Base-by-base conservation (phyloP, 2,113 vertebrate species). In the Raja brachyura region DNA sequence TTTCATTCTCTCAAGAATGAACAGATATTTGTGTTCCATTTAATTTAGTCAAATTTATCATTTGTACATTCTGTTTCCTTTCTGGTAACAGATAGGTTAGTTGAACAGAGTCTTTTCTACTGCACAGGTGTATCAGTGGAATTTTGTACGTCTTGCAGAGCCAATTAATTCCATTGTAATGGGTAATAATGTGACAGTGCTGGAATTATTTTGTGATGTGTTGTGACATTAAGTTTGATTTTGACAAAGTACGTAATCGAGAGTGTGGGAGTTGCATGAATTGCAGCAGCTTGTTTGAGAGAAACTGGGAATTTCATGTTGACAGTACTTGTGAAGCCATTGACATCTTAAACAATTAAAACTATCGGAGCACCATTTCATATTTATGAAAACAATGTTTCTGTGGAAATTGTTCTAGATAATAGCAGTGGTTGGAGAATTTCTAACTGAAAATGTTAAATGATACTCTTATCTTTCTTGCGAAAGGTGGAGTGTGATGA, bases 101-200 rank as follows among this genome's bases (percentile, higher is more conserved):
- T 56, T 28, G 61, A 59, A 63, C 13, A 28, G 63, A 31, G 28
- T n/a, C 56, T 31, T n/a, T 14, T 2, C 22, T 86, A 13, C 28
- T 86, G n/a, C 22, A 61, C 83, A 86, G 56, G 11, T 31, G 8
- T 31, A 28, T 86, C 83, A 61, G 56, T 85, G 22, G 28, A 4
- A 85, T 85, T 85, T 59, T 85, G 81, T 25, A 31, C 63, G 83
- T 16, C 83, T n/a, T 28, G 61, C 25, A 86, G 28, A 63, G 33
- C 83, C 13, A 63, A 61, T 61, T 63, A 86, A 54, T 86, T 86
- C 83, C 11, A 16, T 86, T 86, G 83, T 86, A 61, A 83, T 56
- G 79, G 48, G 56, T 83, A 83, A 86, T 86, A 63, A 61, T 31
- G 25, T 63, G 83, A 63, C 83, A 86, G 6, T 61, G 7, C 9